A percentile compares a stretch with the other conserved stretches of the same genome.
phyloP scores from a whole-genome alignment of 2,113 vertebrate species.

The Odontesthes bonariensis region DNA sequence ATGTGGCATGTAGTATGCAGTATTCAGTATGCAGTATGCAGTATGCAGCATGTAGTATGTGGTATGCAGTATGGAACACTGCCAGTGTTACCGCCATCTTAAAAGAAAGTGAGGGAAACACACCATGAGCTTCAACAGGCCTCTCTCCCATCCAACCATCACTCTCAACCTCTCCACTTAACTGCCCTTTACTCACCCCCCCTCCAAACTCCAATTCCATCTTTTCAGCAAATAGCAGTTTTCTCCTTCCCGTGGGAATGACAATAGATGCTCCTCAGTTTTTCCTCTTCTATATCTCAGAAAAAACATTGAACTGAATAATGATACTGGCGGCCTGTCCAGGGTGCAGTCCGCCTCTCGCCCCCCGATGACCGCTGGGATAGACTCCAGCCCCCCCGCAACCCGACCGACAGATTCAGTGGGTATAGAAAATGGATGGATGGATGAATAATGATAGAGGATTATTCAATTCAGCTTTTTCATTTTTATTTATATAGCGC shows the following conservation, averaged over 20 bases:
- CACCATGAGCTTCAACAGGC: slow-evolving; percentile 52
- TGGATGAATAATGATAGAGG: no score
- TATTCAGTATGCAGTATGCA: no score
- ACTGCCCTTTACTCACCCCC: slow-evolving; percentile 40
- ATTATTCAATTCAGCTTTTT: no score
- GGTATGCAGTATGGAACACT: no score
- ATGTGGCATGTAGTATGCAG: no score
- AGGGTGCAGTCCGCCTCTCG: no score
- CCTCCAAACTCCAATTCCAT: slow-evolving; percentile 31
- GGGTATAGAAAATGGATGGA: no score
- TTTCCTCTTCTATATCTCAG: not conserved
- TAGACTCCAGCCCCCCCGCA: no score
- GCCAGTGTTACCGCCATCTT: slow-evolving; percentile 44
- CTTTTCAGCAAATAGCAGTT: slow-evolving; percentile 21
- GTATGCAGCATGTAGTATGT: no score
- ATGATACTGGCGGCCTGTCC: not conserved
- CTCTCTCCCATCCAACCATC: slow-evolving; percentile 28
- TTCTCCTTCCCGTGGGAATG: slow-evolving; percentile 13
- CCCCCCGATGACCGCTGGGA: no score
- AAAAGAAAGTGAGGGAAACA: slow-evolving; percentile 53
- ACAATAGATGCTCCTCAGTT: slow-evolving; percentile 17
- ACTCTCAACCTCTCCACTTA: slow-evolving; percentile 16
- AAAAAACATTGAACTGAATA: not conserved
- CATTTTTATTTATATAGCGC: no score
- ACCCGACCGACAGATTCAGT: no score